Evolutionary conservation across 2,888 invertebrate genomes (phyloP).

Genomic region (Eurytoma adleriae): DNA sequence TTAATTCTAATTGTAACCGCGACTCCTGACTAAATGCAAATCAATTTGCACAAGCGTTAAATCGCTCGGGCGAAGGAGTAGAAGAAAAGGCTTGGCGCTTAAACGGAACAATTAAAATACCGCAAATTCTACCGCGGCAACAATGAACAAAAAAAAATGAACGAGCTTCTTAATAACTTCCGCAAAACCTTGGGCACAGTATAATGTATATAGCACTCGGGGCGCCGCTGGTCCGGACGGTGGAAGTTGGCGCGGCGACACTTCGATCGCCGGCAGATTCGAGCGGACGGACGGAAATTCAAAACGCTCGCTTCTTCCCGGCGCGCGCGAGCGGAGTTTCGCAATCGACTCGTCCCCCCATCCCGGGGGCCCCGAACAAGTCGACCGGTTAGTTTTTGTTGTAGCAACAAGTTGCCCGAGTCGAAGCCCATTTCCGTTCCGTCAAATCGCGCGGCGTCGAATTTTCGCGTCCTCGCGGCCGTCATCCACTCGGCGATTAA

Average conservation of each 20-base stretch:
- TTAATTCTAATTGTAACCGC: too few species aligned
- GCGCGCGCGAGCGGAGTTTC: background rate
- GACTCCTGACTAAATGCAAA: too few species aligned
- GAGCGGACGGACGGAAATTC: conserved; percentile 22
- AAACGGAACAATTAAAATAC: too few species aligned
- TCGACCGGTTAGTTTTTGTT: conserved; percentile 61
- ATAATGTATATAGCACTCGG: too few species aligned
- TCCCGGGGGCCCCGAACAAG: background rate
- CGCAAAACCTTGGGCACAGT: background rate
- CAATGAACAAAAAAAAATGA: too few species aligned
- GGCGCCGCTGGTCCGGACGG: too few species aligned
- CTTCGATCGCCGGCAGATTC: background rate
- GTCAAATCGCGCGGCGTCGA: conserved; percentile 49
- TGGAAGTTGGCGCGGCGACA: background rate
- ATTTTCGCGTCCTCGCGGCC: background rate
- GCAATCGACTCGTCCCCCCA: conserved; percentile 1
- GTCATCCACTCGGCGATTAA: conserved; percentile 4
- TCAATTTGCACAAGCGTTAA: too few species aligned
- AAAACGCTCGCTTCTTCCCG: conserved; percentile 18
- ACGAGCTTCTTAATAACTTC: background rate
- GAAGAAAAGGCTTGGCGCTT: too few species aligned
- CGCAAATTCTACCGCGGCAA: too few species aligned
- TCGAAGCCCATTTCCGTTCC: conserved; percentile 57
- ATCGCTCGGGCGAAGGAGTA: too few species aligned
- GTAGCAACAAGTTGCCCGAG: conserved; percentile 66